Conservation (phyloP, 2,113 vertebrate genomes). For the Pongo abelii region DNA sequence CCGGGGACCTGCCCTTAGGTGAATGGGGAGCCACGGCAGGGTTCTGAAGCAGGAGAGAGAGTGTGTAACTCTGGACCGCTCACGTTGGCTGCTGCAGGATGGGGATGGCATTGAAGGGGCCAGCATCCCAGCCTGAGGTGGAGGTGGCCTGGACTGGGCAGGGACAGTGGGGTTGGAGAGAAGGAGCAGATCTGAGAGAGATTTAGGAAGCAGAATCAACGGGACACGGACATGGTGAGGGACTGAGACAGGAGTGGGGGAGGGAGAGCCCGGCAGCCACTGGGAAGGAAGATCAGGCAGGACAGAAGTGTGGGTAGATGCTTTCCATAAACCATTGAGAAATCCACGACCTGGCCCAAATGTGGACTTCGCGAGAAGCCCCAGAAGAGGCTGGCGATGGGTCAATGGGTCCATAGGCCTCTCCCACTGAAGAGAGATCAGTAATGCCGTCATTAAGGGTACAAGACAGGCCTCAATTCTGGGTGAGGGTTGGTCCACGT, state of each 20-base stretch:
- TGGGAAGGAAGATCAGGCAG: neutral
- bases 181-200: neutral
- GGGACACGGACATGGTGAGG: fast-evolving
- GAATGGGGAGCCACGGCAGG: neutral
- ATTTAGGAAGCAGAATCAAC: neutral
- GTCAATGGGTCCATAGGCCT: fast-evolving
- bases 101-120: neutral
- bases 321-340: neutral
- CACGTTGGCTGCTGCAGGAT: fast-evolving
- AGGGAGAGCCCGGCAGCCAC: neutral
- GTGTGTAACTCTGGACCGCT: fast-evolving
- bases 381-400: neutral
- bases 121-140: neutral
- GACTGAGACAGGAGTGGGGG: neutral
- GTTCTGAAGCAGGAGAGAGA: neutral
- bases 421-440: neutral
- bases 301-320: neutral
- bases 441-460: neutral
- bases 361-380: neutral
- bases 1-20: neutral
- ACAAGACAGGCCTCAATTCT: neutral
- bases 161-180: neutral
- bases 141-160: neutral
- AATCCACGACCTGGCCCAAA: neutral
- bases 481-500: too few species aligned